These are phyloP conservation scores for Tragopan temminckii DNA, from an alignment of 2,797 vertebrate species.

Conservation along the genomic window DNA sequence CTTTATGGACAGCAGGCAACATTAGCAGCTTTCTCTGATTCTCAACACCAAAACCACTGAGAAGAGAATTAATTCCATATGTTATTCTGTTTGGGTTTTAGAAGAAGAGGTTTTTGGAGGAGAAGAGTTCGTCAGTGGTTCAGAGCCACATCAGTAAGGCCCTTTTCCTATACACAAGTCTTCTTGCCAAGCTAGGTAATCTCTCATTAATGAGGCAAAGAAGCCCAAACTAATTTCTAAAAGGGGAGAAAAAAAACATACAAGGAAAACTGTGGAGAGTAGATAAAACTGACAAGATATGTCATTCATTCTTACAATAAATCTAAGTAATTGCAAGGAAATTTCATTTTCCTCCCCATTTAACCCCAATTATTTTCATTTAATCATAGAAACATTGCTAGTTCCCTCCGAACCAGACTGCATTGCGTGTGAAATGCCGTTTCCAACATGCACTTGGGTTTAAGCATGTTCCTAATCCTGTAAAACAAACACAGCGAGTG, in stretches of 20 bases:
- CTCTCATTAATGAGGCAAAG: conserved; percentile 50
- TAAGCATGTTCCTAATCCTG: conserved; percentile 21
- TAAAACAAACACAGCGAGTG: not conserved
- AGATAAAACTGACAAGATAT: conserved; percentile 51
- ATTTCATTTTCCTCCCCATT: conserved; percentile 53
- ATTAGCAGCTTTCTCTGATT: not conserved
- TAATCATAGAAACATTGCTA: not conserved
- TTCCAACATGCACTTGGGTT: not conserved
- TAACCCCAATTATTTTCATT: conserved; percentile 65
- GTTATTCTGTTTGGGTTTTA: conserved; percentile 26
- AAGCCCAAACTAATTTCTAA: not conserved
- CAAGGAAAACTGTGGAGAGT: not conserved
- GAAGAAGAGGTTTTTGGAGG: conserved; percentile 5
- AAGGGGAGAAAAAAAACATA: not conserved
- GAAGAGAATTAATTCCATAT: conserved; percentile 1
- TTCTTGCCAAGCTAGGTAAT: not conserved
- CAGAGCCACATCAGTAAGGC: not conserved
- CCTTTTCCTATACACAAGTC: not conserved
- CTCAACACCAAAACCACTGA: not conserved
- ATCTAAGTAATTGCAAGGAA: conserved; percentile 57
- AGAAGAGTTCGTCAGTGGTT: not conserved
- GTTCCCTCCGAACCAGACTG: conserved; percentile 31
- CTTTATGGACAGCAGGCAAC: not conserved
- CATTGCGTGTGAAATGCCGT: not conserved
- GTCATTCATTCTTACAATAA: conserved; percentile 39